Evolutionary conservation across 2,888 invertebrate genomes (phyloP).

Genomic region (Campoletis raptor): DNA sequence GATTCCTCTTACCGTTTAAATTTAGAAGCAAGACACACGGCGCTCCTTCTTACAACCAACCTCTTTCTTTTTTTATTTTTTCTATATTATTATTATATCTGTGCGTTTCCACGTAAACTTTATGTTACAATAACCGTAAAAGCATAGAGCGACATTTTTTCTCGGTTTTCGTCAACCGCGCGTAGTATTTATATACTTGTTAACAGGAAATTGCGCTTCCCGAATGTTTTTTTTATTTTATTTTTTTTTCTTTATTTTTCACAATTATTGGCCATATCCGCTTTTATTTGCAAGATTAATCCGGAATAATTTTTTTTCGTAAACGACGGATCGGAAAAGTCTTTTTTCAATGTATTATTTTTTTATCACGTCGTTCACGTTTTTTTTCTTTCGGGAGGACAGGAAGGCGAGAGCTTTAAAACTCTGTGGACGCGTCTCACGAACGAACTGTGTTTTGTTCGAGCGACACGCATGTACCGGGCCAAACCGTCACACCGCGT

Average conservation of each 20-base stretch:
- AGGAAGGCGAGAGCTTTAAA: background rate
- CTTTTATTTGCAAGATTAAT: slow-evolving; percentile 23
- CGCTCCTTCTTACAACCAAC: slow-evolving; percentile 67
- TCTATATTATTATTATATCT: slow-evolving; percentile 46
- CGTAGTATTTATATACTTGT: slow-evolving; percentile 31
- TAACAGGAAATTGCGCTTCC: background rate
- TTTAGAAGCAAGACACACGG: slow-evolving; percentile 69
- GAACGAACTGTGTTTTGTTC: slow-evolving; percentile 48
- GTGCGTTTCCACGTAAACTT: slow-evolving; percentile 55
- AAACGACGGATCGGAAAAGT: slow-evolving; percentile 20
- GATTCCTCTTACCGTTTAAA: slow-evolving; percentile 68
- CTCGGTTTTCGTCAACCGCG: background rate
- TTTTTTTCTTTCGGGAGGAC: slow-evolving; percentile 28
- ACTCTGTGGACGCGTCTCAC: slow-evolving; percentile 42
- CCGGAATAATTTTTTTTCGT: background rate
- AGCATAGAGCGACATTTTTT: slow-evolving; percentile 58
- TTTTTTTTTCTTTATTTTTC: background rate
- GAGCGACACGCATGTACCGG: slow-evolving; percentile 62
- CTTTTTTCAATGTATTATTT: background rate
- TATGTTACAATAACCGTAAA: slow-evolving; percentile 59
- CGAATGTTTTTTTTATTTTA: background rate
- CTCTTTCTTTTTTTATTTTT: slow-evolving; percentile 43
- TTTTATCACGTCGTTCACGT: slow-evolving; percentile 18
- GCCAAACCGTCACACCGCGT: slow-evolving; percentile 57
- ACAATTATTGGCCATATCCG: slow-evolving; percentile 2